phyloP scores from a whole-genome alignment of 2,888 invertebrate species.

The Tuberolachnus salignus region DNA sequence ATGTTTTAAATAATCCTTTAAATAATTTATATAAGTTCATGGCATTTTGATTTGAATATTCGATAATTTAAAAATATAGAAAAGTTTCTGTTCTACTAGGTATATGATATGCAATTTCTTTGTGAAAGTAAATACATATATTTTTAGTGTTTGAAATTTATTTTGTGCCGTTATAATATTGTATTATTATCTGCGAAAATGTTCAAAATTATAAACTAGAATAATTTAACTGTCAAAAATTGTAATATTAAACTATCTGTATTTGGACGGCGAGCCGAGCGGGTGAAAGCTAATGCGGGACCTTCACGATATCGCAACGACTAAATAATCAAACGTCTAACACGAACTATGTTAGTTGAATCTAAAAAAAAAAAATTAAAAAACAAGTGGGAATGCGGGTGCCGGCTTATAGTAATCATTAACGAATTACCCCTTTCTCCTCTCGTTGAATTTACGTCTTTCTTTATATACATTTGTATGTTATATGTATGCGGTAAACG shows the following conservation, averaged over 20 bases:
- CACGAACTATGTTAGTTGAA: background rate
- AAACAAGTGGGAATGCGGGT: constrained; percentile 1
- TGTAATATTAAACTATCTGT: background rate
- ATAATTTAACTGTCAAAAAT: background rate
- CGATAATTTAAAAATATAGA: no score
- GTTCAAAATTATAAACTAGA: background rate
- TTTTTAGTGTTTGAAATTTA: no score
- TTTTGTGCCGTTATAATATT: no score
- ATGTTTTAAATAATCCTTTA: no score
- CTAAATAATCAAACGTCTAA: background rate
- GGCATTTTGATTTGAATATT: no score
- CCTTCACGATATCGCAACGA: background rate
- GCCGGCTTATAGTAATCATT: constrained; percentile 15
- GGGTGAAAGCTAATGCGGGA: constrained; percentile 29
- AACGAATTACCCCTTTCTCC: constrained; percentile 39
- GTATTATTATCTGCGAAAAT: background rate
- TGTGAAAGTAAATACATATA: no score
- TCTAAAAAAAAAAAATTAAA: constrained; percentile 4
- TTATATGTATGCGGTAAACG: background rate
- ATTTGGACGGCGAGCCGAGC: background rate
- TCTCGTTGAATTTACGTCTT: background rate
- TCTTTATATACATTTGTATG: background rate
- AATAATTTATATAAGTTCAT: no score
- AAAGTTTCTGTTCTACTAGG: no score
- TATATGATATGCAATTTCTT: no score